phyloP scores from a whole-genome alignment of 2,113 vertebrate species.

The Menura novaehollandiae region DNA sequence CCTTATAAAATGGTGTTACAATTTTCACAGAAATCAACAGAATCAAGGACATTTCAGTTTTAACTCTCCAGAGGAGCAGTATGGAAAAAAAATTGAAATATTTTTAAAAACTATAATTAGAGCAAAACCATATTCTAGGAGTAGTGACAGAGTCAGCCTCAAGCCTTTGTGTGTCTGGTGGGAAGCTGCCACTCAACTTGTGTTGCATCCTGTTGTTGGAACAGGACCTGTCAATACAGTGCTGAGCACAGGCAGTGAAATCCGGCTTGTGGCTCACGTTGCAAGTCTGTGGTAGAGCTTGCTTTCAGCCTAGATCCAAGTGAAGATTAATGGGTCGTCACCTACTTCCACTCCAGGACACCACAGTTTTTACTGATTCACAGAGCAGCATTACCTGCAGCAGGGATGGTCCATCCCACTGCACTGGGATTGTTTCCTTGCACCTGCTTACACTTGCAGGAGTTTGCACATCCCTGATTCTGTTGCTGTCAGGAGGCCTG shows the following conservation, averaged over 20 bases:
- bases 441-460: not conserved
- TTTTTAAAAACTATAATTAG: not conserved
- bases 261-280: not conserved
- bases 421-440: not conserved
- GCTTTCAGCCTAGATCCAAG: not conserved
- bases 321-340: not conserved
- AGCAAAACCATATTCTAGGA: not conserved
- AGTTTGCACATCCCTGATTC: not conserved
- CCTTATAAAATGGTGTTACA: not conserved
- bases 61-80: not conserved
- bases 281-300: not conserved
- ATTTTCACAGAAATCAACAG: not conserved
- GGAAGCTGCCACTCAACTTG: not conserved
- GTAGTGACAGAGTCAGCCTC: not conserved
- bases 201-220: not conserved
- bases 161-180: no score
- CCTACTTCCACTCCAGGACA: not conserved
- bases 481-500: not conserved
- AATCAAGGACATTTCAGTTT: not conserved
- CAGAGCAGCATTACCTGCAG: not conserved
- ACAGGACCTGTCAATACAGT: no score
- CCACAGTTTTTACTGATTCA: not conserved
- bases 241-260: not conserved
- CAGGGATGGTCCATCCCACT: not conserved
- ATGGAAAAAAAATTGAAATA: not conserved